phyloP scores from a whole-genome alignment of 2,113 vertebrate species.

The Aleadryas rufinucha region DNA sequence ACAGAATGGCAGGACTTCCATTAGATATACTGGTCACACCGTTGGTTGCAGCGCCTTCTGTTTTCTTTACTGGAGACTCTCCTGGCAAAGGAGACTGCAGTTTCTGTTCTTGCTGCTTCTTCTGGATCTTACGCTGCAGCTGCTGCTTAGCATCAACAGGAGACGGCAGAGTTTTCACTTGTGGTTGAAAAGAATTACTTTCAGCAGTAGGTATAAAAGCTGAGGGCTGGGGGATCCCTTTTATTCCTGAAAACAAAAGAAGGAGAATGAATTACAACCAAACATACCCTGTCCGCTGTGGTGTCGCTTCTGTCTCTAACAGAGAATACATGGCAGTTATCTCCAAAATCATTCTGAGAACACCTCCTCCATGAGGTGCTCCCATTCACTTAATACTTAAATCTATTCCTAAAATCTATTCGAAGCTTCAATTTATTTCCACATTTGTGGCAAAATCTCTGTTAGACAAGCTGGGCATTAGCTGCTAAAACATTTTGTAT shows the following conservation, averaged over 20 bases:
- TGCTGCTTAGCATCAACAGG: conserved; percentile 97
- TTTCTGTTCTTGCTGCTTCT: conserved; percentile 97
- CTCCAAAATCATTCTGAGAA: neutral
- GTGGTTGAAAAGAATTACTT: conserved; percentile 91
- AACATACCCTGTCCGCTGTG: neutral
- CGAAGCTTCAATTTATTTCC: neutral
- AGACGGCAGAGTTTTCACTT: conserved; percentile 86
- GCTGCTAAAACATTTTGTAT: neutral
- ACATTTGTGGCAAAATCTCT: neutral
- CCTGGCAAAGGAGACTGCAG: conserved; percentile 88
- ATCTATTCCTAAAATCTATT: neutral
- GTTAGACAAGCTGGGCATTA: neutral
- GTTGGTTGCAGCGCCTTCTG: conserved; percentile 72
- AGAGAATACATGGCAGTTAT: neutral
- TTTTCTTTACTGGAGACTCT: conserved; percentile 81
- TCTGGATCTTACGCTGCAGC: conserved; percentile 97
- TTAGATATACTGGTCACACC: conserved; percentile 81
- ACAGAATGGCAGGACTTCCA: conserved; percentile 86
- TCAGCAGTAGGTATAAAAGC: conserved; percentile 91
- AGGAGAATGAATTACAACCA: neutral
- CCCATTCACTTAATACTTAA: neutral
- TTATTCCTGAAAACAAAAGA: conserved; percentile 76
- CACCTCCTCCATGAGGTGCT: neutral
- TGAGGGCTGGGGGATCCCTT: conserved; percentile 83
- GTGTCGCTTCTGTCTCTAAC: neutral